Percentiles rank a stretch among this genome's conserved stretches.
Evolutionary conservation across 2,797 vertebrate species (phyloP).

Genomic region (Pagetopsis macropterus): DNA sequence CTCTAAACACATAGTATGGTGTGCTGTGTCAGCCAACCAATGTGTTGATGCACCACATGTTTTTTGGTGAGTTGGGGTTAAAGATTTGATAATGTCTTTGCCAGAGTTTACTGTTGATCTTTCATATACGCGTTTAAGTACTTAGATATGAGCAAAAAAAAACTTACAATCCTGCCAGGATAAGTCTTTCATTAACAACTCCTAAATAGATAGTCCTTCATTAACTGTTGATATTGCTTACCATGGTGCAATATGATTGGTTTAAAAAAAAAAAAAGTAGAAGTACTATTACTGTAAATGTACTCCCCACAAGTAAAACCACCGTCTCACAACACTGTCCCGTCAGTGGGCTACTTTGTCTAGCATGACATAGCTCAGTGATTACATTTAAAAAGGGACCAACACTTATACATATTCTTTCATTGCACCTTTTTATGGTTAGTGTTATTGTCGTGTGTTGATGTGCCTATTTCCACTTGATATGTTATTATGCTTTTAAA

Average conservation of each 20-base stretch:
- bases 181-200: neutral
- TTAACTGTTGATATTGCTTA: neutral
- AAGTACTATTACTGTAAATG: neutral
- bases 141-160: neutral
- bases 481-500: neutral
- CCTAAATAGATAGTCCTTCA: neutral
- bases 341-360: slow-evolving; percentile 8
- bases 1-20: neutral
- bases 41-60: slow-evolving; percentile 30
- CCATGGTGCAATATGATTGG: no score
- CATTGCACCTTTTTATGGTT: neutral
- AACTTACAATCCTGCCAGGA: neutral
- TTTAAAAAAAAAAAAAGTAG: neutral
- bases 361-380: neutral
- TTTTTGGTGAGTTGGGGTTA: neutral
- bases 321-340: slow-evolving; percentile 2
- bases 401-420: neutral
- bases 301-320: neutral
- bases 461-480: neutral
- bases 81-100: neutral
- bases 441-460: neutral
- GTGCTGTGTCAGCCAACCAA: neutral
- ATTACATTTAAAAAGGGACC: slow-evolving; percentile 3
- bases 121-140: neutral
- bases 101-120: neutral